These are phyloP conservation scores for Caenorhabditis imperialis DNA, from an alignment of 2,888 invertebrate genomes.

Conservation along the genomic window DNA sequence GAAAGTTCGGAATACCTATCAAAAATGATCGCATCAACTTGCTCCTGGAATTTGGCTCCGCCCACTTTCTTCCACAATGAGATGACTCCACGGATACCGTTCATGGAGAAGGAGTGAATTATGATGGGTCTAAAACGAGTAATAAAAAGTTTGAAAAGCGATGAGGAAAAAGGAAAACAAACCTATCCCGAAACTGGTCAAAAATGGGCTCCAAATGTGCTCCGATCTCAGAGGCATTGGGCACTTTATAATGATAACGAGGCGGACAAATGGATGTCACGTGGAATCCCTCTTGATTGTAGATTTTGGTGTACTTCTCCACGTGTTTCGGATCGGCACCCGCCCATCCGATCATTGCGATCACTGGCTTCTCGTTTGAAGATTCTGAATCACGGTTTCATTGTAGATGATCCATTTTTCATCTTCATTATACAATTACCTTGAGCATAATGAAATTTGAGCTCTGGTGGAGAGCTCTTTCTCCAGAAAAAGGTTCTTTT, in stretches of 20 bases:
- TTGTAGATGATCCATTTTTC: too few species aligned
- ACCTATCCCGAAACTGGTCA: conserved; percentile 32
- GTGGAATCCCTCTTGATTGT: conserved; percentile 52
- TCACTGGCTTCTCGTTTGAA: conserved; percentile 47
- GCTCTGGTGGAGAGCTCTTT: too few species aligned
- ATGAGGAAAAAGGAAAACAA: conserved; percentile 1
- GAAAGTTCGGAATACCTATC: conserved; percentile 56
- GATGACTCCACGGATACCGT: conserved; percentile 52
- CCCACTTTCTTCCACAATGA: conserved; percentile 52
- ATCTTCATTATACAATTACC: too few species aligned
- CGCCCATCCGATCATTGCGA: conserved; percentile 59
- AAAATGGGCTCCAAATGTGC: conserved; percentile 36
- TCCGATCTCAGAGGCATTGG: conserved; percentile 49
- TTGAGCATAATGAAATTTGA: too few species aligned
- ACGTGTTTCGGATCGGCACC: conserved; percentile 57
- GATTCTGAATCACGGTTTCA: too few species aligned
- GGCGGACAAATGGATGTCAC: conserved; percentile 47
- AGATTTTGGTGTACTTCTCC: conserved; percentile 59
- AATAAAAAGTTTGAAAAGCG: too few species aligned
- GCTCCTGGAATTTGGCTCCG: conserved; percentile 36
- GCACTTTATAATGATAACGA: conserved; percentile 52
- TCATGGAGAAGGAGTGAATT: conserved; percentile 61
- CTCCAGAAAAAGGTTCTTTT: too few species aligned
- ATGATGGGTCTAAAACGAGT: conserved; percentile 57
- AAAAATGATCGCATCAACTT: conserved; percentile 56